Percentiles rank a stretch among this genome's conserved stretches.
Evolutionary conservation across 2,113 vertebrate species (phyloP).

Genomic region (Cavia aperea): DNA sequence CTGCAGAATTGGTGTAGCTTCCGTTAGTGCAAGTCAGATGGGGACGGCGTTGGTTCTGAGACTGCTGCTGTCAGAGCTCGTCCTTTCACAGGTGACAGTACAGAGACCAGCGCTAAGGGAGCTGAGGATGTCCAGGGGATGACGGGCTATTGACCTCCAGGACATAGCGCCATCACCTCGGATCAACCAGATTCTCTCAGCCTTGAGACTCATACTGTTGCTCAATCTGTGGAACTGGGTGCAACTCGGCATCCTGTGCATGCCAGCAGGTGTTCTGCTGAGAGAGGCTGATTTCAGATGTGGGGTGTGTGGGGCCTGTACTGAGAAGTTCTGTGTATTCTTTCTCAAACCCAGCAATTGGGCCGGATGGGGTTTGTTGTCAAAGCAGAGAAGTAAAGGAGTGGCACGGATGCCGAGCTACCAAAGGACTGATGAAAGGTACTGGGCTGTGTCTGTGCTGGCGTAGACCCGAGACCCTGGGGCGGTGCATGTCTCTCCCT

Average conservation of each 20-base stretch:
- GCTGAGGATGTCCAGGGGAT: background rate
- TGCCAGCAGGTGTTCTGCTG: background rate
- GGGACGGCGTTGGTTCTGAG: background rate
- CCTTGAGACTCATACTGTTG: background rate
- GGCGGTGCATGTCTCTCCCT: background rate
- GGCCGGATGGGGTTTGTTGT: constrained; percentile 93
- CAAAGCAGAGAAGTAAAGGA: constrained; percentile 98
- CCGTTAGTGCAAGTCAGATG: background rate
- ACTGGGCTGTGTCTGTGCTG: background rate
- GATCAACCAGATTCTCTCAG: background rate
- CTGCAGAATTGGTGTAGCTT: background rate
- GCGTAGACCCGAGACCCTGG: background rate
- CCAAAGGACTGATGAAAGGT: constrained; percentile 93
- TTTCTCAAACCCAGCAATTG: constrained; percentile 84
- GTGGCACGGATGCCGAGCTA: constrained; percentile 96
- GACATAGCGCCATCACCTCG: background rate
- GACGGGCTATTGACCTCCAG: background rate
- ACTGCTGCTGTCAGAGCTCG: background rate
- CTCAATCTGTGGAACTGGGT: background rate
- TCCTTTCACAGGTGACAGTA: background rate
- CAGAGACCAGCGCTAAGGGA: background rate
- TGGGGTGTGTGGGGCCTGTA: background rate
- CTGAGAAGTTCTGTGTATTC: background rate
- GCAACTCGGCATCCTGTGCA: background rate
- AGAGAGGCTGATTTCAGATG: background rate